phyloP scores from a whole-genome alignment of 2,113 vertebrate species.

The Psammodynastes pulverulentus region DNA sequence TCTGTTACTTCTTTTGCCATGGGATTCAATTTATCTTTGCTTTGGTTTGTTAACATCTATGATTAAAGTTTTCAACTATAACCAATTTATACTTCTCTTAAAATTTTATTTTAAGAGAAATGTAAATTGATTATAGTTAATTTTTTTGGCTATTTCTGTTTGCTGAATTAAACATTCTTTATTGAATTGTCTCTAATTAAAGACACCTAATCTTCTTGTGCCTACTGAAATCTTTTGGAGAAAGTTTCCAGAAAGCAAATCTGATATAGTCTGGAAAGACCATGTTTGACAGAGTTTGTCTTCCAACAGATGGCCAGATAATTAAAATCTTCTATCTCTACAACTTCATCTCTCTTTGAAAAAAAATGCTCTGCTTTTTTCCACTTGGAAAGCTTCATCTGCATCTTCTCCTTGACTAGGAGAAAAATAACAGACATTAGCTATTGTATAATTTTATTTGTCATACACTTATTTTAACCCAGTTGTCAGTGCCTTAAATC shows the following conservation, averaged over 20 bases:
- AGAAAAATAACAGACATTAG: background rate
- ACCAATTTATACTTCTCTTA: background rate
- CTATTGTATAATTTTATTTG: background rate
- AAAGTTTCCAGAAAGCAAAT: background rate
- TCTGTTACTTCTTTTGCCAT: background rate
- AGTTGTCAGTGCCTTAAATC: background rate
- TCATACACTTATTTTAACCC: background rate
- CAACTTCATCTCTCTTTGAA: background rate
- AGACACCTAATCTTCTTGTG: background rate
- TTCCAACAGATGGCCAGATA: background rate
- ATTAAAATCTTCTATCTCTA: background rate
- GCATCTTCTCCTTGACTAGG: background rate
- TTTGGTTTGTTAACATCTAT: background rate
- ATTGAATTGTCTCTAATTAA: background rate
- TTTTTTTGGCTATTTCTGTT: background rate
- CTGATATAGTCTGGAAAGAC: background rate
- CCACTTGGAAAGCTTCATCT: background rate
- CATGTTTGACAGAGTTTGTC: background rate
- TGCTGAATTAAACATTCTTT: background rate
- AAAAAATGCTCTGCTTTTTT: background rate
- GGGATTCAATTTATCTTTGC: background rate
- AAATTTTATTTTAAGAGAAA: background rate
- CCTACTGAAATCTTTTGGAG: background rate
- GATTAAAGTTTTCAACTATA: background rate
- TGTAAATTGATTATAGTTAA: background rate